phyloP scores from a whole-genome alignment of 2,113 vertebrate species.

The Phoxinus phoxinus region DNA sequence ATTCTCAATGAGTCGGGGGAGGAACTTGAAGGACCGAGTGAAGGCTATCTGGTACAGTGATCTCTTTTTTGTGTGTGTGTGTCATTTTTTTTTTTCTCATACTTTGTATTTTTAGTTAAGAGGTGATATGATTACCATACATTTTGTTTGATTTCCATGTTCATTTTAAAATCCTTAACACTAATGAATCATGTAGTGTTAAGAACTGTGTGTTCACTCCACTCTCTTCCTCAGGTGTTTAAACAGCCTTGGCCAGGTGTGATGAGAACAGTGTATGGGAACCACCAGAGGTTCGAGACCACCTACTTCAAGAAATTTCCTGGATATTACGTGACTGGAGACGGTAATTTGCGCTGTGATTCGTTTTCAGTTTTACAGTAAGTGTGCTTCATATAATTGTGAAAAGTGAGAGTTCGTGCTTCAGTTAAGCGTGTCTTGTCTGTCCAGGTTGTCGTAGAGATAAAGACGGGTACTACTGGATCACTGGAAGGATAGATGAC shows the following conservation, averaged over 20 bases:
- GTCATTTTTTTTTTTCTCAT: too few relatives aligned
- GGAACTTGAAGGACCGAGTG: constrained; percentile 92
- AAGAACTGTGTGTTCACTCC: too few relatives aligned
- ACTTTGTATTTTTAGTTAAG: too few relatives aligned
- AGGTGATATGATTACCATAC: not conserved
- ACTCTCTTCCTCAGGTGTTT: constrained; percentile 84
- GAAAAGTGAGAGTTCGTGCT: not conserved
- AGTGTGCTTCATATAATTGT: not conserved
- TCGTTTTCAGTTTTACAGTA: constrained; percentile 1
- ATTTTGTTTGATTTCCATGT: not conserved
- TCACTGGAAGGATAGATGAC: constrained; percentile 96
- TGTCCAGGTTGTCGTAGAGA: constrained; percentile 90
- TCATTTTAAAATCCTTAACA: not conserved
- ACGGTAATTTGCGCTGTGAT: constrained; percentile 77
- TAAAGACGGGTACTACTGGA: constrained; percentile 97
- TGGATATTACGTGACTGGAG: constrained; percentile 95
- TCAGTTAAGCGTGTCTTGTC: not conserved
- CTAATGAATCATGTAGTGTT: not conserved
- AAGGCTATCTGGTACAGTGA: constrained; percentile 92
- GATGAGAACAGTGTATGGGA: constrained; percentile 91
- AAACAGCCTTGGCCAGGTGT: constrained; percentile 98
- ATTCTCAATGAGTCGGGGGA: constrained; percentile 92
- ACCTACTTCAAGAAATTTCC: constrained; percentile 97
- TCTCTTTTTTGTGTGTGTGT: too few relatives aligned
- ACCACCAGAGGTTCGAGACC: constrained; percentile 88